Base-by-base conservation (phyloP, 2,888 invertebrate species). In the Synergus itoensis region DNA sequence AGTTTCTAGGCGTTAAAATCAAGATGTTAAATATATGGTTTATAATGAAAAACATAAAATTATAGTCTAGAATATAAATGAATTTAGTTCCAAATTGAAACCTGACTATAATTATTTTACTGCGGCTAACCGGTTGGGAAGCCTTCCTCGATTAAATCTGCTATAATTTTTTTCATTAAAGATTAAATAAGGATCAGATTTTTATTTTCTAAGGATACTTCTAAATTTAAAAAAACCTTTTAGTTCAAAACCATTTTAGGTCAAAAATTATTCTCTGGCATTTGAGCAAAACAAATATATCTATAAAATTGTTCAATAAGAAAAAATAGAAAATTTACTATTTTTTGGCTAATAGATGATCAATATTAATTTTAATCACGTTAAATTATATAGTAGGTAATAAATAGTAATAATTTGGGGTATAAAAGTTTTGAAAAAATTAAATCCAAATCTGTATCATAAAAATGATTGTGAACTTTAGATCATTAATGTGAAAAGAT, bases 371-470 rank as follows among this genome's bases (percentile, higher is more conserved):
- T 36, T 0, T 7, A 5, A 36, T 36, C 5, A 36, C 0, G 36
- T 36, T 36, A 16, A 28, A 21, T 62, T 62, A 14, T 11, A 28
- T 62, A 5, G 11, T 21, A 21, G 4, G 5, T 21, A 9, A 21
- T 60, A 12, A 21, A 21, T 60, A 8, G 21, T 8, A 11, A 18
- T 60, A 60, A 60, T 18, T 21, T 12, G 11, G 60, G 9, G 11
- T 60, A 60, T 62, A 62, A 28, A 62, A 62, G 28, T 62, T 60
- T 62, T 60, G 60, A 62, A 62, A 28, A 62, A 62, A 62, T 62
- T 28, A 28, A 62, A 62, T 62, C 7, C 5, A 62, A 62, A 62
- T 62, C 3, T 14, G 62, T 62, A 62, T 28, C 62, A 18, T 28
- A 28, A 28, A 62, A 12, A 62, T 7, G 12, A 62, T 14, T 62